Base-by-base conservation (phyloP, 1,140 invertebrate genomes). In the Bombus waltoni region DNA sequence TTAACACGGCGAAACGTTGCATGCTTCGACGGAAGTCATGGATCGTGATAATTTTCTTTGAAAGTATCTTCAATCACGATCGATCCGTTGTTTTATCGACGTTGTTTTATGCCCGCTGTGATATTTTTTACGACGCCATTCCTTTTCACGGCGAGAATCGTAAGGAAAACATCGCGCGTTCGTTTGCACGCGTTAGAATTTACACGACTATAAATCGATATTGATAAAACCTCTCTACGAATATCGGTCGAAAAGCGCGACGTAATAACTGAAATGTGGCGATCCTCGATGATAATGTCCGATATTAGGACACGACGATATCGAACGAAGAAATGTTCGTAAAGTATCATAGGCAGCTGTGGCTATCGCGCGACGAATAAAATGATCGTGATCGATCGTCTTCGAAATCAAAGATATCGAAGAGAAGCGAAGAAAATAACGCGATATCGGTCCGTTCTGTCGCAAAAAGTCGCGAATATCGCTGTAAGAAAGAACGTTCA, bases 1-100 rank as follows among this genome's bases (percentile, higher is more conserved):
- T 47, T 40, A 66, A 15, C 10, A 13, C 32, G n/a, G 32, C 3
- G 32, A 8, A 59, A 40, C 28, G 38, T 18, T n/a, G n/a, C 38
- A 6, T n/a, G 57, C 13, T 22, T 4, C 35, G 15, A n/a, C n/a
- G 47, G 0, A 53, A 53, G 47, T 53, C 47, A n/a, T 22, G 32
- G 65, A n/a, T 44, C 32, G 78, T 44, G 28, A 70, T 70, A 80
- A 70, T 80, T 80, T 18, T 53, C 32, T 70, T 80, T 40, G 32
- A 10, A 80, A 70, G 78, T n/a, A 53, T 25, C 78, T 70, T 53
- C 65, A 44, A 80, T 80, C 65, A 65, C 65, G 65, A 80, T 70
- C 65, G 65, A 70, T 70, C 47, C 65, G 11, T 32, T 11, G 32
- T 79, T 79, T 79, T 80, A 80, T 53, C 32, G 22, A 25, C 44